A percentile compares a stretch with the other conserved stretches of the same genome.
Evolutionary conservation across 2,888 invertebrate species (phyloP).

Genomic region (Conus canariensis): DNA sequence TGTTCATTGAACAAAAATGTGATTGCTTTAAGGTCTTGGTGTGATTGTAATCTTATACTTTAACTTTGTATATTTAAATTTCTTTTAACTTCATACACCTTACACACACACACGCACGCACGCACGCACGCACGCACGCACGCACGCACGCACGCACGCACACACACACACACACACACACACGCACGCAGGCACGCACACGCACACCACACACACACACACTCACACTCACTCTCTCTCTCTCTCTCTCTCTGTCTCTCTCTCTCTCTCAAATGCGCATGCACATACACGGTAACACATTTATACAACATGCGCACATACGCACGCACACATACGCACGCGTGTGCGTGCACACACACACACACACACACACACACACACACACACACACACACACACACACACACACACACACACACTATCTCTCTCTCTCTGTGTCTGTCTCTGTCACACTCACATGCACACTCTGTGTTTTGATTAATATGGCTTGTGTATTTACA

Average conservation of each 20-base stretch:
- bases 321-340: constrained; percentile 20
- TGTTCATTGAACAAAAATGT: too few species aligned
- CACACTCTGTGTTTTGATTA: too few species aligned
- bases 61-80: too few species aligned
- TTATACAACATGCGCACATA: background rate
- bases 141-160: background rate
- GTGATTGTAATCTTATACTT: too few species aligned
- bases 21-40: too few species aligned
- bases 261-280: background rate
- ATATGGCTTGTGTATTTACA: too few species aligned
- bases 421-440: too few species aligned
- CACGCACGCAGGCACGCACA: background rate
- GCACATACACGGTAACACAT: background rate
- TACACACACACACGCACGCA: background rate
- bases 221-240: background rate
- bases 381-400: background rate
- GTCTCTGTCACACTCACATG: too few species aligned
- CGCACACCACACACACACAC: background rate
- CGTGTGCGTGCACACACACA: constrained; percentile 5
- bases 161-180: background rate
- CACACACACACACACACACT: background rate
- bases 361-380: constrained; percentile 14
- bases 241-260: too few species aligned
- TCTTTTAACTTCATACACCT: background rate
- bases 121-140: background rate